Evolutionary conservation across 2,888 invertebrate species (phyloP).

Genomic region (Periphyllus acericola): DNA sequence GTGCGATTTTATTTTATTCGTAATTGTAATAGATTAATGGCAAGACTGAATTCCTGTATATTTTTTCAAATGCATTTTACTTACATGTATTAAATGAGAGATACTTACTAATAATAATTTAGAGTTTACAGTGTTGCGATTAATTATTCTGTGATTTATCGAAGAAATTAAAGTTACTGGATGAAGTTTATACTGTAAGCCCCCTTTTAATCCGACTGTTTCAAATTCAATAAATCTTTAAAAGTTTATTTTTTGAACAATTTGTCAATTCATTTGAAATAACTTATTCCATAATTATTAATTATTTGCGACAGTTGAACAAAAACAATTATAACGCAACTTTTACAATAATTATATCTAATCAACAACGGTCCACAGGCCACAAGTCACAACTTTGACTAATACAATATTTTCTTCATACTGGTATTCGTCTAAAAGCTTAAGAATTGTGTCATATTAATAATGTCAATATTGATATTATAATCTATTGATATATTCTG

Average conservation of each 20-base stretch:
- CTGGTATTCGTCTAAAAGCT: no score
- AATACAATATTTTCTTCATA: neutral
- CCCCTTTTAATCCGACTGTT: slow-evolving; percentile 2
- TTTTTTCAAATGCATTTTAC: neutral
- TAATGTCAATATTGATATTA: no score
- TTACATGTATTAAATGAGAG: slow-evolving; percentile 5
- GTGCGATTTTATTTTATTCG: no score
- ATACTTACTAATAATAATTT: neutral
- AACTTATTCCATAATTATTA: slow-evolving; percentile 21
- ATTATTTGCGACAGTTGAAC: slow-evolving; percentile 4
- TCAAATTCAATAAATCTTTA: slow-evolving; percentile 22
- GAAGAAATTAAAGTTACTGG: slow-evolving; percentile 27
- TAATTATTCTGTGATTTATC: slow-evolving; percentile 37
- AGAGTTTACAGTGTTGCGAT: slow-evolving; percentile 8
- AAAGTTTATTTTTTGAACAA: slow-evolving; percentile 14
- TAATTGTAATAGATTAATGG: no score
- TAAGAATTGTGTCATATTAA: no score
- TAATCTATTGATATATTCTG: no score
- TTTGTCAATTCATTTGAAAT: slow-evolving; percentile 17
- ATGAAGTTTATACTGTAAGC: slow-evolving; percentile 18
- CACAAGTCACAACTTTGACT: no score
- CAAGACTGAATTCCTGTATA: no score
- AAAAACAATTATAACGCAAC: neutral
- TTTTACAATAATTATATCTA: neutral
- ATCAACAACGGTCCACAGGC: neutral